Conservation (phyloP, 2,797 vertebrate genomes). For the Poeciliopsis infans region DNA sequence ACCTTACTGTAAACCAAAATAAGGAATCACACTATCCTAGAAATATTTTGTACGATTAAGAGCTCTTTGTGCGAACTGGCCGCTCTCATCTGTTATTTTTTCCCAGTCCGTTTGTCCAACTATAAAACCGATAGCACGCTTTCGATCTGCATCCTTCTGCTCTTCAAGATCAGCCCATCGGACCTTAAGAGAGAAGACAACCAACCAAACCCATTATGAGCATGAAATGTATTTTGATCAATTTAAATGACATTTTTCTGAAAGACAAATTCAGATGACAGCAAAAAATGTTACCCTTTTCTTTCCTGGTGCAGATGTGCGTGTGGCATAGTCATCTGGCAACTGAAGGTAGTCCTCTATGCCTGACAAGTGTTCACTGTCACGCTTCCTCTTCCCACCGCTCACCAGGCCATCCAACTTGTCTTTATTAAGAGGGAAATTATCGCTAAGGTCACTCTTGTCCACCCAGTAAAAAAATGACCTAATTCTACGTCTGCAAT, state of each 20-base stretch:
- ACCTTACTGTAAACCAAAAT: slow-evolving; percentile 51
- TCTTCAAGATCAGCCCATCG: slow-evolving; percentile 99
- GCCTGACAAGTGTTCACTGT: slow-evolving; percentile 86
- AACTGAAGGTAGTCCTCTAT: slow-evolving; percentile 98
- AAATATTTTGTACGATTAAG: slow-evolving; percentile 99
- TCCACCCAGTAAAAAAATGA: neutral
- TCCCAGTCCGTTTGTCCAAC: slow-evolving; percentile 99
- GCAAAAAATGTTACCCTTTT: slow-evolving; percentile 88
- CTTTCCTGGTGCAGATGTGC: slow-evolving; percentile 95
- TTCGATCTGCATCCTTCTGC: slow-evolving; percentile 96
- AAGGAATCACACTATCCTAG: slow-evolving; percentile 75
- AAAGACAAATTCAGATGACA: neutral
- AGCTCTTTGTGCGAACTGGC: slow-evolving; percentile 94
- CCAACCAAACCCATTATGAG: slow-evolving; percentile 21
- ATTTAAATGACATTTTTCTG: neutral
- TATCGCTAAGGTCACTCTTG: slow-evolving; percentile 23
- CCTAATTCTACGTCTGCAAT: neutral
- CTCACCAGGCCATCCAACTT: slow-evolving; percentile 94
- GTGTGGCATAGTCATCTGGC: slow-evolving; percentile 96
- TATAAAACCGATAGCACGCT: slow-evolving; percentile 98
- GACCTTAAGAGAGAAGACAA: slow-evolving; percentile 81
- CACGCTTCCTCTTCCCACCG: slow-evolving; percentile 93
- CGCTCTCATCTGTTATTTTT: slow-evolving; percentile 99
- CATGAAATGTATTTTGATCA: neutral
- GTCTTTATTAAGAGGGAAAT: slow-evolving; percentile 83